These are phyloP conservation scores for Temnothorax ravouxi DNA, from an alignment of 2,888 invertebrate genomes.

Conservation along the genomic window DNA sequence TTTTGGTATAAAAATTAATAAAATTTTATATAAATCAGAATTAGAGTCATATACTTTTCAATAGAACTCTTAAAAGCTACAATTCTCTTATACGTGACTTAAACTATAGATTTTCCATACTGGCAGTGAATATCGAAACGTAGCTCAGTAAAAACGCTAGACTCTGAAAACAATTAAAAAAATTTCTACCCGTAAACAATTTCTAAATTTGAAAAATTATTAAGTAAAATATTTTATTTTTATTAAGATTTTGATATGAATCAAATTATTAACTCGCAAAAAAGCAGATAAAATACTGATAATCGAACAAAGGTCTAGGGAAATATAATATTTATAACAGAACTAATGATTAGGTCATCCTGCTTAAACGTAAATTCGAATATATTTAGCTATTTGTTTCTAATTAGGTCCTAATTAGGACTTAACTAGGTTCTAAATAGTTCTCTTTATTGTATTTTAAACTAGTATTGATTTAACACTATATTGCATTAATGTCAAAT, in stretches of 20 bases:
- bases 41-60: neutral
- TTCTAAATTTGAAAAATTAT: neutral
- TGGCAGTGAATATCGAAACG: too few relatives aligned
- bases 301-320: neutral
- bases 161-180: neutral
- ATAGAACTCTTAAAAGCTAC: neutral
- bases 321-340: neutral
- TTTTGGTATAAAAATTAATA: slow-evolving; percentile 2
- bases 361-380: neutral
- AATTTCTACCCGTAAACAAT: neutral
- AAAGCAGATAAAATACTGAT: neutral
- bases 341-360: neutral
- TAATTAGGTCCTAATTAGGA: slow-evolving; percentile 2
- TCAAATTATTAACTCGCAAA: neutral
- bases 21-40: neutral
- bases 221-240: neutral
- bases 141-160: neutral
- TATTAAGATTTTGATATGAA: neutral
- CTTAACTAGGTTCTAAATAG: neutral
- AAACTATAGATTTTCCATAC: too few relatives aligned
- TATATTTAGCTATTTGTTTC: neutral
- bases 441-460: neutral
- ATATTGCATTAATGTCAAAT: too few relatives aligned
- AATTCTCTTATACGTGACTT: neutral
- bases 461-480: neutral